Percentiles rank a stretch among this genome's conserved stretches.
Conservation (phyloP, 1,140 invertebrate genomes). For the Cyclina sinensis region DNA sequence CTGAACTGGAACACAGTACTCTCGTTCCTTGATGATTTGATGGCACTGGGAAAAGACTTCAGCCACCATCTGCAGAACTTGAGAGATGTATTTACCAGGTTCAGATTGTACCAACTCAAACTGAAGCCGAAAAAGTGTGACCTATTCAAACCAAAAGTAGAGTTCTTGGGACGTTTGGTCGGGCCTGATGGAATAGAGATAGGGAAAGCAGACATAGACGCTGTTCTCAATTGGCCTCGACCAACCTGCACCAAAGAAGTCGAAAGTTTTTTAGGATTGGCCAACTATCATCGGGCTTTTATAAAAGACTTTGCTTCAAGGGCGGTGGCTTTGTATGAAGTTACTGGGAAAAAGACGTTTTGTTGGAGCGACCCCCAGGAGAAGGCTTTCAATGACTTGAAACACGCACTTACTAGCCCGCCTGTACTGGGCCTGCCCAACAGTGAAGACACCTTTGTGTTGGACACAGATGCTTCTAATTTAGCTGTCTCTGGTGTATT, state of each 20-base stretch:
- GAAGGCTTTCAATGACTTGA: neutral
- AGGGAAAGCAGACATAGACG: neutral
- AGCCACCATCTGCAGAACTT: no score
- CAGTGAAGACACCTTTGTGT: neutral
- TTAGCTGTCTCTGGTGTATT: neutral
- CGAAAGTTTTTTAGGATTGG: neutral
- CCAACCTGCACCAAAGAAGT: neutral
- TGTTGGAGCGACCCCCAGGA: neutral
- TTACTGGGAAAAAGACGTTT: neutral
- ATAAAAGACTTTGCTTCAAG: neutral
- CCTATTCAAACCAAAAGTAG: conserved; percentile 8
- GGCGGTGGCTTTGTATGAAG: neutral
- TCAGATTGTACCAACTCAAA: conserved; percentile 24
- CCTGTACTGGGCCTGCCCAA: conserved; percentile 20
- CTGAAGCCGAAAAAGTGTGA: no score
- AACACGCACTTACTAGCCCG: neutral
- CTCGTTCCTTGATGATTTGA: no score
- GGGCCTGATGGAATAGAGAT: conserved; percentile 15
- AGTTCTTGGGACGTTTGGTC: conserved; percentile 37
- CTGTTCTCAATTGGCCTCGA: neutral
- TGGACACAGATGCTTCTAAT: no score
- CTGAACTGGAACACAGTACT: no score
- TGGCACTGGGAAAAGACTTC: no score
- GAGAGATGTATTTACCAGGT: neutral
- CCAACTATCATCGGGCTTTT: conserved; percentile 25